Evolutionary conservation across 2,797 vertebrate species (phyloP), one percentile per base, ranked within the genome.

Genomic region (Peromyscus aztecus): DNA sequence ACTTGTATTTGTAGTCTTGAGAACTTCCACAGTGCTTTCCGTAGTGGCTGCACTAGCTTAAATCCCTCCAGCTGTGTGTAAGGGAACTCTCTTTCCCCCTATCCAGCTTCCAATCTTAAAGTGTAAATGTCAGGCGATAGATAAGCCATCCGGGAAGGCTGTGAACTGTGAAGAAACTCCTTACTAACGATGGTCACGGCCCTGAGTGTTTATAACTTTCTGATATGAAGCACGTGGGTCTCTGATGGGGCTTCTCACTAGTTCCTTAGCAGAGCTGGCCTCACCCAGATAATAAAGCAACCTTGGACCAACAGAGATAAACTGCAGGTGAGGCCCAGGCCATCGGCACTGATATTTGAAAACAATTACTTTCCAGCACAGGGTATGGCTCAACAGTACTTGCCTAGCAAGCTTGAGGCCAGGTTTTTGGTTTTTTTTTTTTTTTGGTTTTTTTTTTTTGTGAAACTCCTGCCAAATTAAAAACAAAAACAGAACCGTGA

Each of bases 231-330:
- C 69, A 16, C 63, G 27, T 6, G 71, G 40, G 37, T 16, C 43
- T 21, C 37, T n/a, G 17, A 11, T 14, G 16, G 4, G 17, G 75
- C 34, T 61, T 94, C 55, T 88, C n/a, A 2, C 24, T 75, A 14
- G 40, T 40, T 76, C 67, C 94, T 31, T 46, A 78, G 40, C 17
- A 85, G 69, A 69, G 1, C n/a, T 5, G 29, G 6, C 49, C 31
- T 84, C 23, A 13, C 55, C 40, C 34, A n/a, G 69, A 55, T 61
- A 81, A 55, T 52, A 95, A 93, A 96, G 24, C 55, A 76, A 37
- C 65, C 88, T 77, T 67, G 63, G 29, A 55, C 57, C 67, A 40
- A 43, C 86, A 69, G 94, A 96, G 82, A 95, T 52, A 92, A 95
- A 89, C 6, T 90, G 34, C 37, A 40, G 17, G 1, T 90, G 76